phyloP scores from a whole-genome alignment of 2,113 vertebrate genomes.

The Perognathus longimembris region DNA sequence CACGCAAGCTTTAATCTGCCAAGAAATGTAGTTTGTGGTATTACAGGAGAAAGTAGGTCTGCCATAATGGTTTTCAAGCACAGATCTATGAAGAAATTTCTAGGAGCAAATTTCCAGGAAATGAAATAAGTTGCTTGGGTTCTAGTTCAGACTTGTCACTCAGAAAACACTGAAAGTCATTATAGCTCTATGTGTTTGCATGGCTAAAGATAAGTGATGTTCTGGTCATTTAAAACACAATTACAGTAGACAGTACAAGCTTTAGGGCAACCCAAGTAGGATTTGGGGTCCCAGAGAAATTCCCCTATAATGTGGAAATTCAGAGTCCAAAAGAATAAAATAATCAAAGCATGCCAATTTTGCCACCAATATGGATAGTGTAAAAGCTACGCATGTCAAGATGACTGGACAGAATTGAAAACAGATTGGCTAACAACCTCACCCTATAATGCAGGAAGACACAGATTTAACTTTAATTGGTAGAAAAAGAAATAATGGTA shows the following conservation, averaged over 20 bases:
- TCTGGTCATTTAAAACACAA: no score
- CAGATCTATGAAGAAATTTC: not conserved
- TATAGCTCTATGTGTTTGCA: not conserved
- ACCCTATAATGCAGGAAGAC: not conserved
- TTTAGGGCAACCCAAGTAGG: not conserved
- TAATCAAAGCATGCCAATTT: not conserved
- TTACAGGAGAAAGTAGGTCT: not conserved
- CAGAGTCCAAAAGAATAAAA: not conserved
- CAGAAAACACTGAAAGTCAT: not conserved
- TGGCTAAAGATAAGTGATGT: conserved; percentile 5
- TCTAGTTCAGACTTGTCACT: conserved; percentile 14
- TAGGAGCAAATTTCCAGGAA: not conserved
- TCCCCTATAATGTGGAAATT: not conserved
- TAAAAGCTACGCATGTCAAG: not conserved
- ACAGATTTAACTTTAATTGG: not conserved
- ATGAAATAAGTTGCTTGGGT: not conserved
- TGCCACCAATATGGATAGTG: not conserved
- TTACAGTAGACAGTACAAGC: not conserved
- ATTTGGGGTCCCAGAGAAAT: not conserved
- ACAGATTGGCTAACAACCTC: not conserved
- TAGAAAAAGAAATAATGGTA: not conserved
- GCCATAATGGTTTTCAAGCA: not conserved
- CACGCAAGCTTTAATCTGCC: not conserved
- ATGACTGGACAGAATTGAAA: not conserved
- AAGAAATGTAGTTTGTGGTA: not conserved